Evolutionary conservation across 2,113 vertebrate genomes (phyloP).

Genomic region (Chascanopsetta lugubris): DNA sequence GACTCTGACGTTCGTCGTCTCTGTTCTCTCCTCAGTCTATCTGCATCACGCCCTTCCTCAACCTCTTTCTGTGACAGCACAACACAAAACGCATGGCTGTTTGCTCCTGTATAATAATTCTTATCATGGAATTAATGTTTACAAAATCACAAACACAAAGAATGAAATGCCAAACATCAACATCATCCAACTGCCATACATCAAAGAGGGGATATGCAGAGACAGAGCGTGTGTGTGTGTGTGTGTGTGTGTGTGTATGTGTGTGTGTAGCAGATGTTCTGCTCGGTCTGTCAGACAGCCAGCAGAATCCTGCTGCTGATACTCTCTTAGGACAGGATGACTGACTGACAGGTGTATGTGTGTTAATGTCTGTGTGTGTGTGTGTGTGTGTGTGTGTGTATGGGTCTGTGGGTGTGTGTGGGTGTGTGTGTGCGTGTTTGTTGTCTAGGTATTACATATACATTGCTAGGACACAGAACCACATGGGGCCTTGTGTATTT

Average conservation of each 20-base stretch:
- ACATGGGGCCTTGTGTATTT: no score
- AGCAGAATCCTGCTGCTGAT: conserved; percentile 61
- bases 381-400: neutral
- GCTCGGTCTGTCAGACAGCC: conserved; percentile 56
- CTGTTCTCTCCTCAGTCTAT: neutral
- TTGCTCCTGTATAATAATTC: conserved; percentile 5
- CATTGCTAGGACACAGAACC: neutral
- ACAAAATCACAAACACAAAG: conserved; percentile 25
- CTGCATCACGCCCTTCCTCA: no score
- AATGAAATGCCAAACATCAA: conserved; percentile 43
- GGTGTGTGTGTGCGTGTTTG: neutral
- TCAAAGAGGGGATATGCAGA: conserved; percentile 33
- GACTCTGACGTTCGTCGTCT: neutral
- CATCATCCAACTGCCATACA: conserved; percentile 49
- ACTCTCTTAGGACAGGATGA: conserved; percentile 57
- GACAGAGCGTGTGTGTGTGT: neutral
- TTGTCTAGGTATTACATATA: neutral
- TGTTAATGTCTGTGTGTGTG: conserved; percentile 5
- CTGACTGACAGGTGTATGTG: conserved; percentile 55
- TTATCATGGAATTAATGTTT: conserved; percentile 8
- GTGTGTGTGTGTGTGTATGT: conserved; percentile 4
- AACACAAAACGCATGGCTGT: no score
- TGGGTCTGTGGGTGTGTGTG: neutral
- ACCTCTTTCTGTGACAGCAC: neutral
- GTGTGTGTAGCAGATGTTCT: conserved; percentile 58